Percentiles rank a stretch among this genome's conserved stretches.
Conservation (phyloP, 2,113 vertebrate genomes). For the Andinoacara biseriatus region DNA sequence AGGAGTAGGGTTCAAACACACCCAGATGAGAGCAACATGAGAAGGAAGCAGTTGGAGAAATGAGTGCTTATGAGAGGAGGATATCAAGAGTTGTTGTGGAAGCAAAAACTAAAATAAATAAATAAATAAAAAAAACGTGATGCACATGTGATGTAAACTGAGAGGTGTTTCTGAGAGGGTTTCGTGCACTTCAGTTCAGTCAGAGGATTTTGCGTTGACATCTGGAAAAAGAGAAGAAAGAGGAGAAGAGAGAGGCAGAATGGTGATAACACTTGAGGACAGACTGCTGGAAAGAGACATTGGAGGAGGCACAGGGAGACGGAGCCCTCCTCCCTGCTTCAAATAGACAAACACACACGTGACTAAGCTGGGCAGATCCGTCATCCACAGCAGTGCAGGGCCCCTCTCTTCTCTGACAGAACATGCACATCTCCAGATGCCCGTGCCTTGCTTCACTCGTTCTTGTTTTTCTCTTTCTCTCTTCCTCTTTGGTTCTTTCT, state of each 20-base stretch:
- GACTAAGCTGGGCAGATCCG: constrained; percentile 65
- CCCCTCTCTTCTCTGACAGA: constrained; percentile 71
- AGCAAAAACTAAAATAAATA: constrained; percentile 19
- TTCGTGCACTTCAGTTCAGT: constrained; percentile 16
- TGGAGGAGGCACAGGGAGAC: constrained; percentile 47
- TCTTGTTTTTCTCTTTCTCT: constrained; percentile 53
- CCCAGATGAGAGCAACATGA: constrained; percentile 59
- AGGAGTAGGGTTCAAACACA: constrained; percentile 33
- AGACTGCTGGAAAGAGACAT: constrained; percentile 59
- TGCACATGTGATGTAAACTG: constrained; percentile 23
- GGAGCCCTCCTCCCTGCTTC: constrained; percentile 43
- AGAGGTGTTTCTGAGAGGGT: constrained; percentile 40
- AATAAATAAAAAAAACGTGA: constrained; percentile 1
- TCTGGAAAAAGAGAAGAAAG: constrained; percentile 57
- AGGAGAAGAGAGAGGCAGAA: constrained; percentile 23
- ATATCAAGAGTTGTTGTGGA: constrained; percentile 3
- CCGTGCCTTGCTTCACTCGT: constrained; percentile 62
- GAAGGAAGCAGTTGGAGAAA: constrained; percentile 62
- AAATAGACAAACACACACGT: constrained; percentile 48
- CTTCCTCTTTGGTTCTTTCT: constrained; percentile 16
- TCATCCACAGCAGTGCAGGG: constrained; percentile 69
- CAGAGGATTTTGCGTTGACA: constrained; percentile 27
- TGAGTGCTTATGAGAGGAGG: constrained; percentile 34
- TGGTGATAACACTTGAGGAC: constrained; percentile 55
- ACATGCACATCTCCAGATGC: constrained; percentile 70